A percentile compares a stretch with the other conserved stretches of the same genome.
phyloP scores from a whole-genome alignment of 2,797 vertebrate genomes.

The Arnoldichthys spilopterus region DNA sequence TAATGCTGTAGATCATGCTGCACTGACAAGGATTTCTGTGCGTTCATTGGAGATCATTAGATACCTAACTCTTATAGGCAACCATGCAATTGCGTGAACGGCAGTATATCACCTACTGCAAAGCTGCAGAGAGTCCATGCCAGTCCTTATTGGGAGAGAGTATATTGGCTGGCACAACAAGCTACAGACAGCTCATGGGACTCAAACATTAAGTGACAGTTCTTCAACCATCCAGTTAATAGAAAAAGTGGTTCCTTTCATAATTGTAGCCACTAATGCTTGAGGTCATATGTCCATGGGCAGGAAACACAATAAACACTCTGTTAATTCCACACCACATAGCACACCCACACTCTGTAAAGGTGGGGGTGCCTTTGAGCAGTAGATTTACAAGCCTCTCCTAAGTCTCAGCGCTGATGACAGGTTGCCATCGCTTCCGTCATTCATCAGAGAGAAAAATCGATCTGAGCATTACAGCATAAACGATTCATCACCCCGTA shows the following conservation, averaged over 20 bases:
- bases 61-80: neutral
- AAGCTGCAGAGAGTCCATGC: neutral
- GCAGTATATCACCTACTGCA: neutral
- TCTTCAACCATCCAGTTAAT: constrained; percentile 40
- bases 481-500: constrained; percentile 71
- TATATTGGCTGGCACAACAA: neutral
- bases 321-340: neutral
- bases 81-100: too few relatives aligned
- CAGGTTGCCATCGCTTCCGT: constrained; percentile 67
- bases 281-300: constrained; percentile 13
- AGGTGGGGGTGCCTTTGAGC: constrained; percentile 65
- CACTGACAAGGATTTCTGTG: neutral
- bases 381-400: constrained; percentile 68
- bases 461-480: constrained; percentile 61
- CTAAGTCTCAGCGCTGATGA: constrained; percentile 62
- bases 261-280: constrained; percentile 32
- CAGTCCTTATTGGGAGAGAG: neutral
- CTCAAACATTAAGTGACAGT: neutral
- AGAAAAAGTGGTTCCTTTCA: constrained; percentile 2
- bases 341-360: constrained; percentile 19
- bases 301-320: constrained; percentile 19
- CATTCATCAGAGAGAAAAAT: constrained; percentile 74
- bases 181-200: neutral
- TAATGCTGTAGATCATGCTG: neutral
- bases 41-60: neutral